Conservation (phyloP, 2,888 invertebrate species). For the Cerceris rybyensis region DNA sequence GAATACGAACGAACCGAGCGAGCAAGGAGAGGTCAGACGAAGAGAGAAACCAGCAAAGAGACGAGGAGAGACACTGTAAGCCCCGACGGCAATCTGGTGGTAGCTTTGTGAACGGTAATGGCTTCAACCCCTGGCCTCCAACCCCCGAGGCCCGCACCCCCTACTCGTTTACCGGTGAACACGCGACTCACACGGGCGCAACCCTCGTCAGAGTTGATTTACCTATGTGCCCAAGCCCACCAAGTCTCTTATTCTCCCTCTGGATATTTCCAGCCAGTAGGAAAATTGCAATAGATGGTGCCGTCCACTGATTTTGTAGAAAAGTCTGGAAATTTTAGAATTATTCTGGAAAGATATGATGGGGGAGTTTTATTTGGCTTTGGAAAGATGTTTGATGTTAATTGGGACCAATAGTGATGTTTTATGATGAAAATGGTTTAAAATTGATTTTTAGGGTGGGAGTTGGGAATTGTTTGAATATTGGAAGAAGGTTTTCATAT, state of each 20-base stretch:
- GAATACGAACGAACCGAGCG: slow-evolving; percentile 80
- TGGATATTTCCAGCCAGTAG: slow-evolving; percentile 41
- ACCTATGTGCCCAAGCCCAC: slow-evolving; percentile 42
- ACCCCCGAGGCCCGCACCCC: slow-evolving; percentile 65
- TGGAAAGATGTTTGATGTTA: too few species aligned
- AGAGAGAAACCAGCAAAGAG: slow-evolving; percentile 5
- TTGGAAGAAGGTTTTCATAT: too few species aligned
- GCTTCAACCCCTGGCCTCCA: slow-evolving; percentile 75
- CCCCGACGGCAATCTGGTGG: slow-evolving; percentile 81
- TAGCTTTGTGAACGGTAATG: slow-evolving; percentile 81
- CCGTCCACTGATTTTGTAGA: neutral
- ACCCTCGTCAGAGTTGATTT: slow-evolving; percentile 46
- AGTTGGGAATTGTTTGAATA: too few species aligned
- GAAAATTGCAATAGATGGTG: slow-evolving; percentile 27
- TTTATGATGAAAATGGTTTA: too few species aligned
- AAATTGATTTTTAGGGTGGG: too few species aligned
- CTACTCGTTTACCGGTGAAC: slow-evolving; percentile 68
- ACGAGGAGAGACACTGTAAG: slow-evolving; percentile 68
- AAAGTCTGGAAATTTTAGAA: neutral
- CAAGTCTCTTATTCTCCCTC: slow-evolving; percentile 15
- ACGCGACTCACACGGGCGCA: slow-evolving; percentile 51
- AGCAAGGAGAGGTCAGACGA: slow-evolving; percentile 30
- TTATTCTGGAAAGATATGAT: neutral
- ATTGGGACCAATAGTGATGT: too few species aligned
- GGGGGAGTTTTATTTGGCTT: neutral